Evolutionary conservation across 2,113 vertebrate species (phyloP).

Genomic region (Australoheros scitulus): DNA sequence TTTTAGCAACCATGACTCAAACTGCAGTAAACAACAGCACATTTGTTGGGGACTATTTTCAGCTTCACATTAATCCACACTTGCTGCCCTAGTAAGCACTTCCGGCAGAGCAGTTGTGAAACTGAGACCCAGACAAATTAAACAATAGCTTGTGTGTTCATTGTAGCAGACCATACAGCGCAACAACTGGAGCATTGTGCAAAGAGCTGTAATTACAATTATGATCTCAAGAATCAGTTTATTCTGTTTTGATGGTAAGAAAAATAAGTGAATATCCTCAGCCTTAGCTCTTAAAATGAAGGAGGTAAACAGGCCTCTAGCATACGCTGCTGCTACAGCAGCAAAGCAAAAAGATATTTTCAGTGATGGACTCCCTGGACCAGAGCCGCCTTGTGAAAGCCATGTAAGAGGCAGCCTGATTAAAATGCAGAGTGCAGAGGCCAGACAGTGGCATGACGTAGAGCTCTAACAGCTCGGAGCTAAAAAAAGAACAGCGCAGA

Average conservation of each 20-base stretch:
- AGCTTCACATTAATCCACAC: neutral
- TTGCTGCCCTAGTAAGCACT: neutral
- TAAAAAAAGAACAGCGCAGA: conserved; percentile 62
- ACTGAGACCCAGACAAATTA: neutral
- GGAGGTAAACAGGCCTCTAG: neutral
- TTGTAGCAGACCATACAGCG: neutral
- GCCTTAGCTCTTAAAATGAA: neutral
- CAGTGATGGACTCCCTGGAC: neutral
- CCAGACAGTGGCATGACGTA: conserved; percentile 56
- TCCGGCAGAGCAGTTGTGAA: neutral
- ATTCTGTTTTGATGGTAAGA: neutral
- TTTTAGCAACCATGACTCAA: neutral
- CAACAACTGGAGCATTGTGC: neutral
- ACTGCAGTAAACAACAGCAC: neutral
- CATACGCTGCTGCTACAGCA: neutral
- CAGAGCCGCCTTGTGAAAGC: neutral
- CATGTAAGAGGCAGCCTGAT: conserved; percentile 26
- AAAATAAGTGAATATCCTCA: neutral
- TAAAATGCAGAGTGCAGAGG: conserved; percentile 60
- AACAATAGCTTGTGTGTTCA: conserved; percentile 3
- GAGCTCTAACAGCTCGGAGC: conserved; percentile 42
- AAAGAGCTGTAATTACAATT: neutral
- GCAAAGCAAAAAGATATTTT: neutral
- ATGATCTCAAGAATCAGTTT: neutral
- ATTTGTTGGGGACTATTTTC: conserved; percentile 15